Base-by-base conservation (phyloP, 1,140 invertebrate species). In the Marisa cornuarietis region DNA sequence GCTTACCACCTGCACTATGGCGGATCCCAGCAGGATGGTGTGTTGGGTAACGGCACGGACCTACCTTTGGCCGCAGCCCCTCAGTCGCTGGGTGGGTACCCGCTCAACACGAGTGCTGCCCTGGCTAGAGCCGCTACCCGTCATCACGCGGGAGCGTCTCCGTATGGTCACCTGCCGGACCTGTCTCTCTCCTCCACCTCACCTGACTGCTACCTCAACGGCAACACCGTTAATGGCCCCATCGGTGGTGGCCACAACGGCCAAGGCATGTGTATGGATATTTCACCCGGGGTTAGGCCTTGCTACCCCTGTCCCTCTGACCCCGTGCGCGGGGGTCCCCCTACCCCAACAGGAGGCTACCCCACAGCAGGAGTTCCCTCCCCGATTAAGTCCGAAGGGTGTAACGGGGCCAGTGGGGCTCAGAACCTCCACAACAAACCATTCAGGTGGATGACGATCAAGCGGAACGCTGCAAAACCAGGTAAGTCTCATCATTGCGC, bases 391-490 rank as follows among this genome's bases (percentile, higher is more conserved):
- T 79, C 83, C n/a, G 85, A 88, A 71, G 83, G 72, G 76, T 78
- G 76, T 58, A 54, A 82, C n/a, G 78, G 80, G n/a, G 74, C 58
- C 26, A 63, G 74, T 49, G 83, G 83, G 24, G 82, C 83, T 52
- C 87, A 85, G 68, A 83, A 78, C 51, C 80, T 86, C 51, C 81
- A 84, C 73, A 81, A 80, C 63, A 89, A 89, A 79, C 88, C 88
- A 6, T 89, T 87, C 79, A 78, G 87, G 22, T 89, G 88, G 88
- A 89, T 89, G 88, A 87, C 88, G 79, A 89, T 89, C 69, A 88
- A 88, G 82, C 63, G 88, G 71, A 88, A 87, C 65, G 84, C 87
- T 0, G 80, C 83, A 14, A 89, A 89, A 85, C 83, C 87, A 85
- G 85, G 87, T 89, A 85, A 75, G 85, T 71, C 3, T 49, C 31